phyloP scores from a whole-genome alignment of 2,113 vertebrate species.

The Eolophus roseicapilla region DNA sequence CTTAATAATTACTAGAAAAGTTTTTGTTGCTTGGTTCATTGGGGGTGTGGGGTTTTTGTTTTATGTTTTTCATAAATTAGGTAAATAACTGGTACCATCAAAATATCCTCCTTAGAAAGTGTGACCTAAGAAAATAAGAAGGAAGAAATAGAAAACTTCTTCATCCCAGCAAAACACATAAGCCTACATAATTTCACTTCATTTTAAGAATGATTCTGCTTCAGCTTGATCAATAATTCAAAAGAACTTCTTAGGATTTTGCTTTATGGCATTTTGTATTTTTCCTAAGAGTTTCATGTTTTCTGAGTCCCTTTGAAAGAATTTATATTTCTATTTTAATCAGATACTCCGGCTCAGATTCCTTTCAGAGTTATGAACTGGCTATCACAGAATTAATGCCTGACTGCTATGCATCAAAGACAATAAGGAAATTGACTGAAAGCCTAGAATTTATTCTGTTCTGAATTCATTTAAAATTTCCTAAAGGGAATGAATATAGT shows the following conservation, averaged over 20 bases:
- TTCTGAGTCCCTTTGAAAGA: neutral
- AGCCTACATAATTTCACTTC: neutral
- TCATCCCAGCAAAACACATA: neutral
- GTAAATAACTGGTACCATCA: neutral
- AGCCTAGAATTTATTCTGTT: neutral
- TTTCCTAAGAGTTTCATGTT: neutral
- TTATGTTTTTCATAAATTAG: neutral
- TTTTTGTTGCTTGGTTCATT: neutral
- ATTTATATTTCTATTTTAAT: constrained; percentile 14
- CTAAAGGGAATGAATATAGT: neutral
- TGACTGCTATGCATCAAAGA: neutral
- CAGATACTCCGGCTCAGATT: neutral
- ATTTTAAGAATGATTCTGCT: neutral
- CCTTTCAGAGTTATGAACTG: neutral
- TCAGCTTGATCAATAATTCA: neutral
- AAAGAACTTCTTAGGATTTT: neutral
- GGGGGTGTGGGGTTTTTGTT: neutral
- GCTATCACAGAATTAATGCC: neutral
- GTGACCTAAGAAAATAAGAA: neutral
- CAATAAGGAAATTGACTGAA: constrained; percentile 14
- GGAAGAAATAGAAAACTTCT: neutral
- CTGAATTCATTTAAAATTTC: neutral
- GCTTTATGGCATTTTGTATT: neutral
- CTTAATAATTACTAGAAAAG: neutral
- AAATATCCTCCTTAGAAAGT: neutral